Conservation (phyloP, 2,797 vertebrate genomes). For the Allobates femoralis region DNA sequence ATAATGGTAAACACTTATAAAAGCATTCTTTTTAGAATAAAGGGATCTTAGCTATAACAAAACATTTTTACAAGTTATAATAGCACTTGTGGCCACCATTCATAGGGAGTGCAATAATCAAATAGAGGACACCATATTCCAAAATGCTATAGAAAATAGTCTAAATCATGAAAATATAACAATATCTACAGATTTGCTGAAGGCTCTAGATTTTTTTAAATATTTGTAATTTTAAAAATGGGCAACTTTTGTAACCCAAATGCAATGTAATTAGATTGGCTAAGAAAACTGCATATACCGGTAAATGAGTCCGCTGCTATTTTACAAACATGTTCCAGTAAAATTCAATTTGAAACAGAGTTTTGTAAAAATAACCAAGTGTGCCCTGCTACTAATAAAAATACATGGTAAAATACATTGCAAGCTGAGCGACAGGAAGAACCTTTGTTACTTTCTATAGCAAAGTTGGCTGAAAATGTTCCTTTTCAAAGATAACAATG, state of each 20-base stretch:
- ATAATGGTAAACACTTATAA: not conserved
- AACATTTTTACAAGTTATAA: not conserved
- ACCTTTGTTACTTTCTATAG: not conserved
- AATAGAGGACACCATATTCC: not conserved
- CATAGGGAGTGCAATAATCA: not conserved
- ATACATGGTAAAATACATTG: slow-evolving; percentile 1
- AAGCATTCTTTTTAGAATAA: not conserved
- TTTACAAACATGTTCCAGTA: not conserved
- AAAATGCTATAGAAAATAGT: slow-evolving; percentile 1
- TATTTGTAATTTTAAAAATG: not conserved
- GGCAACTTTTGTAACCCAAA: not conserved
- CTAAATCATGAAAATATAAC: slow-evolving; percentile 6
- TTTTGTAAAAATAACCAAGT: not conserved
- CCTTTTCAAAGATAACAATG: not conserved
- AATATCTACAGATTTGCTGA: not conserved
- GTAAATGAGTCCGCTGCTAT: not conserved
- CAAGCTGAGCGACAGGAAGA: not conserved
- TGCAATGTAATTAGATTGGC: not conserved
- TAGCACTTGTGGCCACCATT: not conserved
- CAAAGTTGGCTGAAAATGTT: not conserved
- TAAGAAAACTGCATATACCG: slow-evolving; percentile 17
- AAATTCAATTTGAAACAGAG: slow-evolving; percentile 16
- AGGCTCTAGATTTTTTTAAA: not conserved
- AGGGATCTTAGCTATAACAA: not conserved
- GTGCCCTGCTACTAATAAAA: not conserved